These are phyloP conservation scores for Lutjanus campechanus DNA, from an alignment of 2,797 vertebrate genomes.

Conservation along the genomic window DNA sequence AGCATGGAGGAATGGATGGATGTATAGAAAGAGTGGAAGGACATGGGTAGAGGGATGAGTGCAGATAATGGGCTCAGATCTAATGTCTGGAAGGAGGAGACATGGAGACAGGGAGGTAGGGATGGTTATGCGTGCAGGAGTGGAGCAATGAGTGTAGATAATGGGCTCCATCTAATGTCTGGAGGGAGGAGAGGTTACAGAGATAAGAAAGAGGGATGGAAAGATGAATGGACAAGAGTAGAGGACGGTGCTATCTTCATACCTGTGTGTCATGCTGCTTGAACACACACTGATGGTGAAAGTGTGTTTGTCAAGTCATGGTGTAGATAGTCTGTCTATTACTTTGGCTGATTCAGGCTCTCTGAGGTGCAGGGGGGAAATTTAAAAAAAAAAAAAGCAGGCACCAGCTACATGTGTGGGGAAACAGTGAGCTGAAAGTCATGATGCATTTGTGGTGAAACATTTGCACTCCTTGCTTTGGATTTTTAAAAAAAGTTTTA, in stretches of 20 bases:
- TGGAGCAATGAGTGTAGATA: conserved; percentile 60
- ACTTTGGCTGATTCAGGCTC: too few species aligned
- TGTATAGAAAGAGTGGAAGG: conserved; percentile 39
- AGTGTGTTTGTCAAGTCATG: conserved; percentile 27
- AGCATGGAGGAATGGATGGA: conserved; percentile 40
- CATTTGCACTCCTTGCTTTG: too few species aligned
- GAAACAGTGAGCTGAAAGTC: too few species aligned
- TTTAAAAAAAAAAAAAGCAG: too few species aligned
- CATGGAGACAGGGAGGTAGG: conserved; percentile 37
- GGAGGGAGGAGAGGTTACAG: conserved; percentile 59
- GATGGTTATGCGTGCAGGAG: conserved; percentile 46
- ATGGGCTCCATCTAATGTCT: conserved; percentile 69
- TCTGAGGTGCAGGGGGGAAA: too few species aligned
- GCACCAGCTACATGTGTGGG: too few species aligned
- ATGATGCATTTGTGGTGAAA: too few species aligned
- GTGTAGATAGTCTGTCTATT: conserved; percentile 4
- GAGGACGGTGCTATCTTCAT: conserved; percentile 21
- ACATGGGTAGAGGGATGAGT: conserved; percentile 46
- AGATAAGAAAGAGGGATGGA: conserved; percentile 55
- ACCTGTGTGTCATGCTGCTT: conserved; percentile 24
- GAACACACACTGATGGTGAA: conserved; percentile 18
- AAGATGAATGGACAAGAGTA: conserved; percentile 48
- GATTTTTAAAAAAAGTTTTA: too few species aligned
- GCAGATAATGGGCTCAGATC: conserved; percentile 61
- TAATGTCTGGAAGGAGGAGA: conserved; percentile 61